A percentile compares a stretch with the other conserved stretches of the same genome.
phyloP scores from a whole-genome alignment of 1,140 invertebrate genomes.

The Trichogramma pretiosum region DNA sequence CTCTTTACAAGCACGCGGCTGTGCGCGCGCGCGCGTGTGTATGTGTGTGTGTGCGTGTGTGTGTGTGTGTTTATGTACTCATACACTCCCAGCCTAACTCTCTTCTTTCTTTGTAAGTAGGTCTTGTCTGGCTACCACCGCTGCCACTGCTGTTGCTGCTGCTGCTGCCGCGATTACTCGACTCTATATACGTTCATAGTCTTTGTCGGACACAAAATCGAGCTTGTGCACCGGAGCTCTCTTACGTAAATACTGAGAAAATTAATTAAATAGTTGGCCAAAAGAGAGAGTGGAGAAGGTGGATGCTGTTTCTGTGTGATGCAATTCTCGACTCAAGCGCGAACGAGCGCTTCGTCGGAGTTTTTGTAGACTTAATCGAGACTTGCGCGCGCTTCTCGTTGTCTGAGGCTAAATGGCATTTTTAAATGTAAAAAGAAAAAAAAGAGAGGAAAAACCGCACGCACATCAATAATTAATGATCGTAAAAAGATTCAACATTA shows the following conservation, averaged over 20 bases:
- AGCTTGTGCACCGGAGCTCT: not conserved
- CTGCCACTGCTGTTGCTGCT: not conserved
- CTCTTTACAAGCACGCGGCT: no score
- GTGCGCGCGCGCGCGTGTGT: not conserved
- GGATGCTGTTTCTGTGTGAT: no score
- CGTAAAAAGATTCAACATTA: no score
- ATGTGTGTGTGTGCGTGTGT: not conserved
- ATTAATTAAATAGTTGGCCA: constrained; percentile 16
- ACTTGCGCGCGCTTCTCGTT: no score
- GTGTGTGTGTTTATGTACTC: not conserved
- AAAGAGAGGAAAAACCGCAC: no score
- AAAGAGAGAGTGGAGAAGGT: not conserved
- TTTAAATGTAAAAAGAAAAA: no score
- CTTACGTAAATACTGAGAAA: no score
- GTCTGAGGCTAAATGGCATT: no score
- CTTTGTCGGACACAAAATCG: no score
- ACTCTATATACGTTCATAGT: no score
- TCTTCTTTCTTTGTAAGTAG: constrained; percentile 6
- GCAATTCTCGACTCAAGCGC: no score
- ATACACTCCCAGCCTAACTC: not conserved
- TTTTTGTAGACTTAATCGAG: constrained; percentile 12
- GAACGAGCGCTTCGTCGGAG: not conserved
- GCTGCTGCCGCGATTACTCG: not conserved
- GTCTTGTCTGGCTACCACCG: not conserved
- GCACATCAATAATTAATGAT: no score